A percentile compares a stretch with the other conserved stretches of the same genome.
These are phyloP conservation scores for Palythoa heliodiscus DNA, from an alignment of 92 coral and sea anemone species.

Conservation along the genomic window DNA sequence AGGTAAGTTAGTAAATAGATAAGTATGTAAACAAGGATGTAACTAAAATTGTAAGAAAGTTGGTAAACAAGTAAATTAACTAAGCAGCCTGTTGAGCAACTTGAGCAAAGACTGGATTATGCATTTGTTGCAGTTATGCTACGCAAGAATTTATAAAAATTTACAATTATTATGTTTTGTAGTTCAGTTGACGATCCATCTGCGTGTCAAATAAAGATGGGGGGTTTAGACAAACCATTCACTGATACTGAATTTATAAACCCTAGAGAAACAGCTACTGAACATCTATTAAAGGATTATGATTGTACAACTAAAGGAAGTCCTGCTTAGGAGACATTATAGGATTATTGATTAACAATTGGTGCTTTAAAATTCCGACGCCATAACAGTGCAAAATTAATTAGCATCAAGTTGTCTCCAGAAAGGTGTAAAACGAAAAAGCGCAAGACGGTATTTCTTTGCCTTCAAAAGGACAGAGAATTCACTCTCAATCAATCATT, in stretches of 20 bases:
- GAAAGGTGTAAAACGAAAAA: slow-evolving; percentile 16
- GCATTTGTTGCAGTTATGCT: too few relatives aligned
- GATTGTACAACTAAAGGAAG: background rate
- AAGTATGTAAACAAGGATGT: background rate
- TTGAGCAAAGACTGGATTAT: too few relatives aligned
- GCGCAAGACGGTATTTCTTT: background rate
- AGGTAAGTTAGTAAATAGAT: background rate
- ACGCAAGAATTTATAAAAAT: too few relatives aligned
- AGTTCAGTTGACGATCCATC: too few relatives aligned
- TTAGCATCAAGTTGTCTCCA: slow-evolving; percentile 5
- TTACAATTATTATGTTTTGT: too few relatives aligned
- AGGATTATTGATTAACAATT: background rate
- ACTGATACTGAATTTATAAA: too few relatives aligned
- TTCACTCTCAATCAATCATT: slow-evolving; percentile 34
- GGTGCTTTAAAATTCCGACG: background rate
- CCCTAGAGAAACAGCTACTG: too few relatives aligned
- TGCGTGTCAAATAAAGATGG: too few relatives aligned
- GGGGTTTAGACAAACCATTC: too few relatives aligned
- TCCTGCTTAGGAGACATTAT: background rate
- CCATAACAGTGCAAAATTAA: slow-evolving; percentile 1
- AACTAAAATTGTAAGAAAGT: background rate
- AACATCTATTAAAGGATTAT: too few relatives aligned
- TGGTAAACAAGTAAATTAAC: too few relatives aligned
- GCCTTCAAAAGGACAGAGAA: background rate
- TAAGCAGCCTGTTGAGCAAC: too few relatives aligned